Base-by-base conservation (phyloP, 2,113 vertebrate genomes). In the Microtus richardsoni region DNA sequence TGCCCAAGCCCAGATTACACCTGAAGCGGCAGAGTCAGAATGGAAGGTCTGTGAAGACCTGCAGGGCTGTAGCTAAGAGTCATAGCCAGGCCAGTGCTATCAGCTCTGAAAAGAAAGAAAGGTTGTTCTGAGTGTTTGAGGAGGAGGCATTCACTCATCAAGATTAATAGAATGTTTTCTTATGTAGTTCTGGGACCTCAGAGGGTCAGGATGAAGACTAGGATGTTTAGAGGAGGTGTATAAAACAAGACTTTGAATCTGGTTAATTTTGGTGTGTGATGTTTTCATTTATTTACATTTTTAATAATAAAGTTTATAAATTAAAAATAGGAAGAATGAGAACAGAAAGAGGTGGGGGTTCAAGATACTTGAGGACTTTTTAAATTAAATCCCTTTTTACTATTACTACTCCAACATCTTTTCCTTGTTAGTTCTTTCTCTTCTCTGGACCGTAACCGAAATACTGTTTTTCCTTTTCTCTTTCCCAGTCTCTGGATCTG, bases 401-500 rank as follows among this genome's bases (percentile, higher is more conserved):
- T 14, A 0, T 86, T 47, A 80, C 13, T 68, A 13, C 24, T 71
- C n/a, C 16, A 85, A 5, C 70, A 30, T 62, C 64, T 60, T 94
- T 88, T 90, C 13, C 21, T 85, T 47, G 9, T 30, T 75, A 88
- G 16, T 71, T 3, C 24, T 91, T 60, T 83, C 6, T 93, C 11
- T 93, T n/a, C 14, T 68, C 84, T 88, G 62, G 88, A n/a, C 21
- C 16, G 11, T 41, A 47, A 83, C 19, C 60, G 16, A 91, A 58
- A 49, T 47, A 5, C 44, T 80, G 2, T 89, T 85, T 86, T n/a
- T 91, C 17, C 64, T 90, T 89, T 95, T 28, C 21, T 58, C 12
- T 95, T 90, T 91, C 66, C 44, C 64, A 96, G 96, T 71, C 30
- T 3, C 68, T 91, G 66, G 44, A 89, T 77, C 94, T 94, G 47